These are phyloP conservation scores for Trachelus stipa DNA, from an alignment of 2,888 invertebrate genomes.

Conservation along the genomic window DNA sequence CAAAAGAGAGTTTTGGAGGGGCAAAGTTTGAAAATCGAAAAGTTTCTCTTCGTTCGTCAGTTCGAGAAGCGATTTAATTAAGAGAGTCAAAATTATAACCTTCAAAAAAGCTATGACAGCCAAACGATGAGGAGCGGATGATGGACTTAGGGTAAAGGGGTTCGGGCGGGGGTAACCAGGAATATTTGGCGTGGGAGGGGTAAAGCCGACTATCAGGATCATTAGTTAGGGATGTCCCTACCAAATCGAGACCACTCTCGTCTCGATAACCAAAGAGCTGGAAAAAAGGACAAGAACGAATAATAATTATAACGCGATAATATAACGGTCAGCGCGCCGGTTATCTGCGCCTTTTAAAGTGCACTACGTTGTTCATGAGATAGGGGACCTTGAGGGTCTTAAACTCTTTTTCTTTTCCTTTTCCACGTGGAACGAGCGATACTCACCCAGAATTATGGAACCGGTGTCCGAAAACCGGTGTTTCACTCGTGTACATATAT, in stretches of 20 bases:
- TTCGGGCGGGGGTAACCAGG: constrained; percentile 1
- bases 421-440: constrained; percentile 5
- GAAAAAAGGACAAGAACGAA: constrained; percentile 46
- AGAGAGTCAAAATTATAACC: constrained; percentile 43
- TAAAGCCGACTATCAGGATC: constrained; percentile 58
- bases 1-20: not conserved
- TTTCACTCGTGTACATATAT: not conserved
- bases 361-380: constrained; percentile 61
- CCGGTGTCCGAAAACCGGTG: constrained; percentile 11
- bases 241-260: constrained; percentile 61
- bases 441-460: constrained; percentile 14
- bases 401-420: constrained; percentile 34
- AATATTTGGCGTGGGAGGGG: not conserved
- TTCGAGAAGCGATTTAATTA: constrained; percentile 60
- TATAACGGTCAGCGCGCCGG: constrained; percentile 57
- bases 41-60: constrained; percentile 24
- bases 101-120: not conserved
- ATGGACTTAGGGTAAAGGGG: not conserved
- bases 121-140: not conserved
- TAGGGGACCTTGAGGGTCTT: constrained; percentile 49
- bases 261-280: constrained; percentile 56
- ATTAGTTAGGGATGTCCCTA: constrained; percentile 65
- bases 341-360: constrained; percentile 60
- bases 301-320: constrained; percentile 61
- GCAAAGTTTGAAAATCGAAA: not conserved